Evolutionary conservation across 2,797 vertebrate genomes (phyloP).

Genomic region (Podargus strigoides): DNA sequence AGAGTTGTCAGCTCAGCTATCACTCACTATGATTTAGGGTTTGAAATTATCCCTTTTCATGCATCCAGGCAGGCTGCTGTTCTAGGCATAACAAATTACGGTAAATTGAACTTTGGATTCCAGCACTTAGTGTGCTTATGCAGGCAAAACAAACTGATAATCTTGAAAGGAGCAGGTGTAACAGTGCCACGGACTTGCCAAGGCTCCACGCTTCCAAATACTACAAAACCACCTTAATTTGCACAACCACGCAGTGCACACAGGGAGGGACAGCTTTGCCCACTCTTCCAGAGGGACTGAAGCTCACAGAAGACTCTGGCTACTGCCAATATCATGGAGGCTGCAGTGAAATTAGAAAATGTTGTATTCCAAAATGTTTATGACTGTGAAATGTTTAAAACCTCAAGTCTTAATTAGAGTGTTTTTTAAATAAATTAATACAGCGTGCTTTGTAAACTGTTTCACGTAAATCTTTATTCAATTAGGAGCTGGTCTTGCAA

Average conservation of each 20-base stretch:
- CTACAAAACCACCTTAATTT: background rate
- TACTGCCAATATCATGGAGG: accelerated
- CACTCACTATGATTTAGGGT: background rate
- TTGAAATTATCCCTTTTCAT: background rate
- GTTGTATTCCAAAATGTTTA: background rate
- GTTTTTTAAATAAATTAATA: background rate
- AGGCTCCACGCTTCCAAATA: accelerated
- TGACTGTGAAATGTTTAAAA: background rate
- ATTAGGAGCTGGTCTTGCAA: background rate
- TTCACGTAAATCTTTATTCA: background rate
- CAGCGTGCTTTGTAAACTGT: background rate
- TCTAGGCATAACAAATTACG: background rate
- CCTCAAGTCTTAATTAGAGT: background rate
- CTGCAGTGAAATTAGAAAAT: background rate
- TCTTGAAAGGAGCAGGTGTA: background rate
- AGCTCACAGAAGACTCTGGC: background rate
- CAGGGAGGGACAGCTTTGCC: background rate
- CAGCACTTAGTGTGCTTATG: background rate
- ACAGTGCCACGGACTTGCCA: background rate
- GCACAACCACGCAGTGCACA: background rate
- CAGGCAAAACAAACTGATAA: background rate
- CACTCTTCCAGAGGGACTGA: background rate
- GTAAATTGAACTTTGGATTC: background rate
- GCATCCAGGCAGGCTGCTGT: background rate
- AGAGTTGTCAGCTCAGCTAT: background rate